Evolutionary conservation across 2,113 vertebrate genomes (phyloP).

Genomic region (Rhinopomastus cyanomelas): DNA sequence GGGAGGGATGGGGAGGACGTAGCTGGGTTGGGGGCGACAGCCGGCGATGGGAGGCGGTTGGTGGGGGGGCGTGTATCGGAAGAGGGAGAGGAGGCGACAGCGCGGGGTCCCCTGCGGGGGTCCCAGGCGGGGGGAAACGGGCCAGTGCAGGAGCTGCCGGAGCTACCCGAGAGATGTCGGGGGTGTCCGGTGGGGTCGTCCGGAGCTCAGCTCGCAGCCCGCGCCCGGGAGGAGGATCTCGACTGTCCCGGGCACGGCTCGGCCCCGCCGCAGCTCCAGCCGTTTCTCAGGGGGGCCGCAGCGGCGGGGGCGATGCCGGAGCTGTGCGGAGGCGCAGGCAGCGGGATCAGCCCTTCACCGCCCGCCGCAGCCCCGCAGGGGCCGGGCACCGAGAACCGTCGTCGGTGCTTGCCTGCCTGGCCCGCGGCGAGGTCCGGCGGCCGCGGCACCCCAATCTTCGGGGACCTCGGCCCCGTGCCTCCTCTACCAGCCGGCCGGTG

Average conservation of each 20-base stretch:
- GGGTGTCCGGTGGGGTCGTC: neutral
- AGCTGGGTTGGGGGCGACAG: neutral
- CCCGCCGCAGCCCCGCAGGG: neutral
- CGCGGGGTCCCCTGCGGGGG: neutral
- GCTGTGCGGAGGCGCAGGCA: neutral
- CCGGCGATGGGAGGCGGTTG: neutral
- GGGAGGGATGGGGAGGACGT: neutral
- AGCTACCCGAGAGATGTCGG: neutral
- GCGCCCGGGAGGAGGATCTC: neutral
- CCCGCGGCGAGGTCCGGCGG: neutral
- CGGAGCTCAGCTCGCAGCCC: neutral
- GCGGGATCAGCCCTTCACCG: neutral
- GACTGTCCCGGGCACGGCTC: neutral
- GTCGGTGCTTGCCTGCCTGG: neutral
- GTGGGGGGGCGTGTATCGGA: neutral
- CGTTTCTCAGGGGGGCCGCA: neutral
- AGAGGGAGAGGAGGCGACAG: too few relatives aligned
- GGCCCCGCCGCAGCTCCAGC: neutral
- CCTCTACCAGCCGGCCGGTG: neutral
- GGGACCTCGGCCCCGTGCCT: too few relatives aligned
- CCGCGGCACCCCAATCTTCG: too few relatives aligned
- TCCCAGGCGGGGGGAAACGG: neutral
- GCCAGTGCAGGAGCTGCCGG: neutral
- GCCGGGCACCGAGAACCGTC: neutral
- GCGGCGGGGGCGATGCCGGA: neutral